phyloP scores from a whole-genome alignment of 23 tunicate genomes.

The Clavelina lepadiformis region DNA sequence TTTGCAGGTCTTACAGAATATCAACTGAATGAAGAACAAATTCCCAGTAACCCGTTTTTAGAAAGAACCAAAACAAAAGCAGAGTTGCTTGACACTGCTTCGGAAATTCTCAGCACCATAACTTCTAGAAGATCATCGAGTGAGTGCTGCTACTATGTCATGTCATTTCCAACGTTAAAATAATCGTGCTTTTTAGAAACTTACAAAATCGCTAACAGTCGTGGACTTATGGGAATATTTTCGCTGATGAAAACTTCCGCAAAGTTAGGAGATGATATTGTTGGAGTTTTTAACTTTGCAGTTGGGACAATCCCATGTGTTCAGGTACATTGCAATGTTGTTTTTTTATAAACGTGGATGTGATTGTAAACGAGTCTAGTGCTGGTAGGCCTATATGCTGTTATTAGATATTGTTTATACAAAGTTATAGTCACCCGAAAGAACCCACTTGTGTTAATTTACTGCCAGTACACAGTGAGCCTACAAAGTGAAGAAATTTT shows the following conservation, averaged over 20 bases:
- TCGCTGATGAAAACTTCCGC: conserved; percentile 77
- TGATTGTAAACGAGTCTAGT: no score
- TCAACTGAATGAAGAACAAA: conserved; percentile 54
- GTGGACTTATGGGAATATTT: conserved; percentile 74
- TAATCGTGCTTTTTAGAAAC: conserved; percentile 32
- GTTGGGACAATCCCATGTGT: conserved; percentile 72
- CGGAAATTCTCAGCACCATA: conserved; percentile 70
- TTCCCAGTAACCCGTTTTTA: conserved; percentile 65
- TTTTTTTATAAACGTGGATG: no score
- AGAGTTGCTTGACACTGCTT: conserved; percentile 68
- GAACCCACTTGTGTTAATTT: not conserved
- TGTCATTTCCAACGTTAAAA: not conserved
- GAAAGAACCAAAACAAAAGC: conserved; percentile 49
- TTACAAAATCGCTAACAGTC: conserved; percentile 81
- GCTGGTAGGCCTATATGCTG: no score
- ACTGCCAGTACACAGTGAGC: conserved; percentile 70
- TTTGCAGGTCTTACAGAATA: conserved; percentile 64
- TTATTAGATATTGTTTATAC: no score
- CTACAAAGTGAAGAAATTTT: conserved; percentile 90
- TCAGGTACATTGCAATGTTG: conserved; percentile 26
- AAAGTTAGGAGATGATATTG: conserved; percentile 90
- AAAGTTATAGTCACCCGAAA: not conserved
- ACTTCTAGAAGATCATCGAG: conserved; percentile 69
- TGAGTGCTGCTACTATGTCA: conserved; percentile 3
- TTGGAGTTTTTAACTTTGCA: conserved; percentile 82